Evolutionary conservation across 2,888 invertebrate species (phyloP), one percentile per base, ranked within the genome.

Genomic region (Lamellibrachia columna): DNA sequence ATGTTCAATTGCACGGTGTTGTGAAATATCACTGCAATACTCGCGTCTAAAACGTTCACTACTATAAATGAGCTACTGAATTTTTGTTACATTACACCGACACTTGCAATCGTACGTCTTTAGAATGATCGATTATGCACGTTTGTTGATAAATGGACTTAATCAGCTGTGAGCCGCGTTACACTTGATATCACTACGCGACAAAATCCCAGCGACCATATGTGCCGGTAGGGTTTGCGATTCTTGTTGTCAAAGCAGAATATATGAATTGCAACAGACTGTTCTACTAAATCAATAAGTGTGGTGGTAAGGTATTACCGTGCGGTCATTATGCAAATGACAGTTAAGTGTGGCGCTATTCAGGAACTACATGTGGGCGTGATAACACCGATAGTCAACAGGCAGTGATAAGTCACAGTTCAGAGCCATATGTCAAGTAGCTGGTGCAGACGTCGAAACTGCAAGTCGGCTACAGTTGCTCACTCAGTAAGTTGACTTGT

Each of bases 391-490:
- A 75, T 75, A 75, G 75, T 6, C 75, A 75, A 75, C 75, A 55
- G 75, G 75, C 75, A 75, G 75, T 75, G 75, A 75, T 75, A 75
- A 75, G 75, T 15, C 22, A n/a, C n/a, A 75, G 75, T 75, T 75
- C 75, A n/a, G 75, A 75, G 75, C 75, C 75, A 75, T 75, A 75
- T 75, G 75, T 75, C 75, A 75, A 75, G n/a, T 75, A 75, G 75
- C 75, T 75, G 75, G 75, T 22, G 75, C 15, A 75, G 75, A n/a
- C 75, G 75, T 15, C n/a, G 22, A 75, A 75, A 75, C 22, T 75
- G 22, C n/a, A 75, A 22, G 75, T 75, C 22, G 22, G 75, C 75
- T 75, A 22, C 22, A 75, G 75, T 75, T 75, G 75, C 22, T 75
- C n/a, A 15, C 22, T 75, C 75, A 15, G 75, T 75, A 75, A 22